Conservation (phyloP, 1,140 invertebrate species). For the Rhynchophorus ferrugineus region DNA sequence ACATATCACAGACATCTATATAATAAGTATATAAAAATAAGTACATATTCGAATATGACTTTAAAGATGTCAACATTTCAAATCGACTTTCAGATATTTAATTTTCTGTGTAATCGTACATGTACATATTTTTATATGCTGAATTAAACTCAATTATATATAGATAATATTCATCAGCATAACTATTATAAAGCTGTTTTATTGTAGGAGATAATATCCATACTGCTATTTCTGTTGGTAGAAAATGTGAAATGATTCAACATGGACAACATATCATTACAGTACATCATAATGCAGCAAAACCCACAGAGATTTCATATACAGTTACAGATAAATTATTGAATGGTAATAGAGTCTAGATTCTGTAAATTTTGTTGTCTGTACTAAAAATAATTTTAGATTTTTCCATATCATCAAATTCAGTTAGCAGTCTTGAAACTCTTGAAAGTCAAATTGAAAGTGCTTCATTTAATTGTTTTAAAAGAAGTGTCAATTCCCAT, state of each 20-base stretch:
- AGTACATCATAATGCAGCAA: constrained; percentile 29
- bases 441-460: constrained; percentile 46
- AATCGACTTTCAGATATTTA: too few species aligned
- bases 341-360: background rate
- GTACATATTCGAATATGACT: too few species aligned
- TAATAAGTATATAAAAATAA: too few species aligned
- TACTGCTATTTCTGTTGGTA: constrained; percentile 92
- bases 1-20: too few species aligned
- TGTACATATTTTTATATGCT: too few species aligned
- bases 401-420: constrained; percentile 35
- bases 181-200: background rate
- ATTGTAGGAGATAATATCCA: constrained; percentile 90
- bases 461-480: constrained; percentile 22
- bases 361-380: background rate
- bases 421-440: constrained; percentile 55
- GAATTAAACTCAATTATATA: too few species aligned
- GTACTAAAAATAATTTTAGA: constrained; percentile 15
- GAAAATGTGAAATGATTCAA: constrained; percentile 88
- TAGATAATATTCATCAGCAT: background rate
- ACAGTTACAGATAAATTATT: constrained; percentile 28
- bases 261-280: constrained; percentile 62
- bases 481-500: constrained; percentile 7
- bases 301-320: constrained; percentile 35
- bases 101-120: too few species aligned
- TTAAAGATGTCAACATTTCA: too few species aligned